A percentile compares a stretch with the other conserved stretches of the same genome.
phyloP scores from a whole-genome alignment of 2,797 vertebrate species.

The Xenopus petersii region DNA sequence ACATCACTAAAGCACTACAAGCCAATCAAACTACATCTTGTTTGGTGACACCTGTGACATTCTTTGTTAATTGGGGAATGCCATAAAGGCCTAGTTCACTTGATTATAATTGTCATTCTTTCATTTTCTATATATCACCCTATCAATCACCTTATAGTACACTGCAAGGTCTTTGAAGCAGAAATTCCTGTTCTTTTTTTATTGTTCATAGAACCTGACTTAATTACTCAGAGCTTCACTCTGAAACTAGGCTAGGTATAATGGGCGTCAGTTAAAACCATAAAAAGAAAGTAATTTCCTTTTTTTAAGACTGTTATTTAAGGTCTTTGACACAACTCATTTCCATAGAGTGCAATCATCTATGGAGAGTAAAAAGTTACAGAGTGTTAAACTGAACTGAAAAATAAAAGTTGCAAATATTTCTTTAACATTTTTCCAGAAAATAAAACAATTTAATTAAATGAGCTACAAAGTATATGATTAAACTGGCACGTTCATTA shows the following conservation, averaged over 20 bases:
- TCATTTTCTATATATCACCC: slow-evolving; percentile 45
- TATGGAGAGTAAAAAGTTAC: too few relatives aligned
- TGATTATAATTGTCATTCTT: slow-evolving; percentile 43
- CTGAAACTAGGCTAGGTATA: slow-evolving; percentile 8
- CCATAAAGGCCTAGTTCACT: slow-evolving; percentile 23
- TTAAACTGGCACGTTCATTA: too few relatives aligned
- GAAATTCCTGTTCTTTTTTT: slow-evolving; percentile 13
- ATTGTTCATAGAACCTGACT: slow-evolving; percentile 2
- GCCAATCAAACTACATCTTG: slow-evolving; percentile 32
- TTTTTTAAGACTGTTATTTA: too few relatives aligned
- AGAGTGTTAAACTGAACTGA: too few relatives aligned
- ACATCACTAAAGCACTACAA: slow-evolving; percentile 21
- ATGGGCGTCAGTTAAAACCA: neutral
- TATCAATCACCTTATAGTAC: slow-evolving; percentile 35
- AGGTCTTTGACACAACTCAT: too few relatives aligned
- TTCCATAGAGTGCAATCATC: too few relatives aligned
- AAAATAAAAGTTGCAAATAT: too few relatives aligned
- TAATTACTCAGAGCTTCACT: slow-evolving; percentile 10
- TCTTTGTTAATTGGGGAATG: slow-evolving; percentile 30
- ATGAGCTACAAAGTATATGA: too few relatives aligned
- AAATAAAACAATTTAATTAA: too few relatives aligned
- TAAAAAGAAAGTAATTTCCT: too few relatives aligned
- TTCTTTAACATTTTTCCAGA: neutral
- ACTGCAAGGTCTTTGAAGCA: slow-evolving; percentile 23
- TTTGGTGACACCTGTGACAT: slow-evolving; percentile 33